Evolutionary conservation across 2,888 invertebrate species (phyloP).

Genomic region (Clusia tigrina): DNA sequence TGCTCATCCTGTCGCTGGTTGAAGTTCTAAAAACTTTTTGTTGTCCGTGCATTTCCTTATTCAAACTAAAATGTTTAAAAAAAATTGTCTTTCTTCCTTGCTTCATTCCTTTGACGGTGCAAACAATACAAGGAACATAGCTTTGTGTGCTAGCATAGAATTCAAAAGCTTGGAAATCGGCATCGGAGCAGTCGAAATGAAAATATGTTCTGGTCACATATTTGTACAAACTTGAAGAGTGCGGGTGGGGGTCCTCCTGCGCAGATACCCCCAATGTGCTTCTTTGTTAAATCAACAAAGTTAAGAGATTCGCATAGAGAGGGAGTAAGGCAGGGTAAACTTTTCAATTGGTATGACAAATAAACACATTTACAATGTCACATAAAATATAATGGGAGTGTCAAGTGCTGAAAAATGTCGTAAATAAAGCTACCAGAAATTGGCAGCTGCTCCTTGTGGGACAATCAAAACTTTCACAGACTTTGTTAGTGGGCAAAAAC

Average conservation of each 20-base stretch:
- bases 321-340: constrained; percentile 30
- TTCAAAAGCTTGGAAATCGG: no score
- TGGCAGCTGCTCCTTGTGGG: constrained; percentile 27
- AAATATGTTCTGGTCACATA: constrained; percentile 6
- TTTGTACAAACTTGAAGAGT: no score
- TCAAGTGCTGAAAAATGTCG: constrained; percentile 11
- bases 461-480: neutral
- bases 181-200: neutral
- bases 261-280: neutral
- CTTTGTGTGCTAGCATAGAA: neutral
- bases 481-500: neutral
- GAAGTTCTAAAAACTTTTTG: neutral
- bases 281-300: constrained; percentile 2
- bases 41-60: constrained; percentile 4
- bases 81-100: no score
- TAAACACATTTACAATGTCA: constrained; percentile 40
- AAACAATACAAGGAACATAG: neutral
- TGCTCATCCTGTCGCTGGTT: neutral
- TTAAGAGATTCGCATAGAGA: neutral
- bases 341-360: constrained; percentile 52
- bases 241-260: no score
- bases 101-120: no score
- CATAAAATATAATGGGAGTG: constrained; percentile 9
- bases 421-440: constrained; percentile 15
- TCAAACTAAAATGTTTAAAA: constrained; percentile 4